Base-by-base conservation (phyloP, 2,888 invertebrate genomes). In the Melinaea marsaeus region DNA sequence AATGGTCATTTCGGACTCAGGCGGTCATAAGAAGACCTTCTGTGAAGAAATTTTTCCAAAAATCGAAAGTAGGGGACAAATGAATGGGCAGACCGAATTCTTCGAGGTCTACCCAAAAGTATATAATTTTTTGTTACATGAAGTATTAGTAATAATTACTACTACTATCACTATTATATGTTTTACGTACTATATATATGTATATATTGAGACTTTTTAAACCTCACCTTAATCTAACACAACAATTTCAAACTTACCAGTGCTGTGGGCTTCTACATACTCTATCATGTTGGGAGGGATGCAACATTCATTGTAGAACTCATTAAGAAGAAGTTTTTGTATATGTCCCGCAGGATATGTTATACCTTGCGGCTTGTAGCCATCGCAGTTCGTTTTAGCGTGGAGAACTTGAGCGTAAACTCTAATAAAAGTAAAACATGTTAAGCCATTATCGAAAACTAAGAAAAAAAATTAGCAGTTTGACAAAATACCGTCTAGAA, bases 201-300 rank as follows among this genome's bases (percentile, higher is more conserved):
- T 22, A 22, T 22, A 22, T 22, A 22, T 22, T 22, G 22, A 22
- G 22, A 22, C 22, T 22, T 22, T 22, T 22, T 22, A 22, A 22
- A 22, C 22, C 22, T 22, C 22, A 22, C 22, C 22, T 22, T 22
- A 22, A 22, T 22, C 22, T 13, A n/a, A n/a, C 13, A 22, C 37
- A 32, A 46, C 34, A 46, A 7, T 57, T 33, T 35, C 11, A 7
- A 42, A 51, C 75, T 67, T 69, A 91, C 95, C 96, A 62, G 96
- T 95, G 69, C 95, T 95, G 73, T 98, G 98, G 60, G 97, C 96
- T 81, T 98, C 98, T 2, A 98, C 92, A 78, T 94, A 98, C 71
- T 94, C 93, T 60, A 98, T 89, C 1, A 88, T 84, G 3, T 85
- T 84, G 0, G 97, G 96, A 63, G 94, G 92, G 13, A 98, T 85